Evolutionary conservation across 2,888 invertebrate species (phyloP).

Genomic region (Epicampocera succincta): DNA sequence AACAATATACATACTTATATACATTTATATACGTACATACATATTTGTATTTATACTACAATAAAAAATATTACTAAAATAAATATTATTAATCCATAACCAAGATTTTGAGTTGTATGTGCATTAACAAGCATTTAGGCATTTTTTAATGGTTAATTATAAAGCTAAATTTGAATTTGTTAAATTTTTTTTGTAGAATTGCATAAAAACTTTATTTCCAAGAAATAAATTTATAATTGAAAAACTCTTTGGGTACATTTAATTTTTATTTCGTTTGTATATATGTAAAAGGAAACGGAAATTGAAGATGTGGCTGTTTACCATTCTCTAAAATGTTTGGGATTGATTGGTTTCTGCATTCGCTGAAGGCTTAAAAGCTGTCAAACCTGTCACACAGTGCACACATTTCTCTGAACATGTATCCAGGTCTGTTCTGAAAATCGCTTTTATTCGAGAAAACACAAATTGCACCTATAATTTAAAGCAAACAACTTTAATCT

Average conservation of each 20-base stretch:
- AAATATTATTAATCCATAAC: slow-evolving; percentile 37
- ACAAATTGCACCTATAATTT: too few species aligned
- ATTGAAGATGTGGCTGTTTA: too few species aligned
- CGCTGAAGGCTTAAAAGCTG: too few species aligned
- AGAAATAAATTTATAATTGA: slow-evolving; percentile 26
- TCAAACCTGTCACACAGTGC: too few species aligned
- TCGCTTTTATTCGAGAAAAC: too few species aligned
- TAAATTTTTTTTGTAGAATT: slow-evolving; percentile 18
- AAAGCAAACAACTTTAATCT: too few species aligned
- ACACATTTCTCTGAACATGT: too few species aligned
- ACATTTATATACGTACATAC: background rate
- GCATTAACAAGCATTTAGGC: background rate
- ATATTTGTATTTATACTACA: background rate
- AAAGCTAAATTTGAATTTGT: slow-evolving; percentile 26
- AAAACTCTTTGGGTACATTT: background rate
- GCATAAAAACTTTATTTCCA: slow-evolving; percentile 25
- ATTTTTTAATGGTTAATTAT: slow-evolving; percentile 19
- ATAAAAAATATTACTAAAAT: slow-evolving; percentile 7
- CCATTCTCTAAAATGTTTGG: too few species aligned
- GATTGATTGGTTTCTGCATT: too few species aligned
- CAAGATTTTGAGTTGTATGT: slow-evolving; percentile 34
- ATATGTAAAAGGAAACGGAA: too few species aligned
- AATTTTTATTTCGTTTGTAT: background rate
- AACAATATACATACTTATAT: slow-evolving; percentile 13
- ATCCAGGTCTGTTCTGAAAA: too few species aligned